These are phyloP conservation scores for Donacobius atricapilla DNA, from an alignment of 2,113 vertebrate species.

Conservation along the genomic window DNA sequence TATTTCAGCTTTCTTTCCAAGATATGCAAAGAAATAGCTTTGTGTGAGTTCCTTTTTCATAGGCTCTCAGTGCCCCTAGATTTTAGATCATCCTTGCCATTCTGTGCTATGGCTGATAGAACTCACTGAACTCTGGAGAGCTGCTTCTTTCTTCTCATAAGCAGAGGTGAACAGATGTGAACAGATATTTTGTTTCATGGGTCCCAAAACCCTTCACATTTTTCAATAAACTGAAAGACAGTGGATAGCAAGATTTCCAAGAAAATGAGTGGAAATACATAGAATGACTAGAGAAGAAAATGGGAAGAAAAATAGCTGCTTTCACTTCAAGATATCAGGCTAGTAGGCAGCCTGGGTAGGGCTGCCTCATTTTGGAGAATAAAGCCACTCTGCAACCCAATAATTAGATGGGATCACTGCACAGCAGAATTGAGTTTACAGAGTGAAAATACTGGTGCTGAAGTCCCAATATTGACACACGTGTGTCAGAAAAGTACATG, in stretches of 20 bases:
- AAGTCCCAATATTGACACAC: neutral
- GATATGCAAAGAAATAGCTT: neutral
- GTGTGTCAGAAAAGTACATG: neutral
- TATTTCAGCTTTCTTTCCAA: neutral
- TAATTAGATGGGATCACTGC: neutral
- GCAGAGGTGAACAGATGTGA: neutral
- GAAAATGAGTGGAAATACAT: neutral
- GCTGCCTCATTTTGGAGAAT: neutral
- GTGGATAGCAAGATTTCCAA: neutral
- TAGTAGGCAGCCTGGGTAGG: neutral
- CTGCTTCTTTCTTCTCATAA: neutral
- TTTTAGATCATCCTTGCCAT: neutral
- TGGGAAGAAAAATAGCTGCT: neutral
- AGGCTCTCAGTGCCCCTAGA: neutral
- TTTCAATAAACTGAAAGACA: neutral
- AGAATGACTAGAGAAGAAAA: neutral
- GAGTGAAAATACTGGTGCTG: neutral
- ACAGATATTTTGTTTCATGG: fast-evolving
- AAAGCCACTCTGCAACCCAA: neutral
- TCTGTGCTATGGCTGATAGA: neutral
- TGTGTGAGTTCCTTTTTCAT: neutral
- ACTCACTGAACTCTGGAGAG: neutral
- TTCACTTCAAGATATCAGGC: neutral
- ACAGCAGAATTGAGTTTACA: neutral
- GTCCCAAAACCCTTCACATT: neutral